Conservation (phyloP, 1,140 invertebrate species). For the Drosophila navojoa region DNA sequence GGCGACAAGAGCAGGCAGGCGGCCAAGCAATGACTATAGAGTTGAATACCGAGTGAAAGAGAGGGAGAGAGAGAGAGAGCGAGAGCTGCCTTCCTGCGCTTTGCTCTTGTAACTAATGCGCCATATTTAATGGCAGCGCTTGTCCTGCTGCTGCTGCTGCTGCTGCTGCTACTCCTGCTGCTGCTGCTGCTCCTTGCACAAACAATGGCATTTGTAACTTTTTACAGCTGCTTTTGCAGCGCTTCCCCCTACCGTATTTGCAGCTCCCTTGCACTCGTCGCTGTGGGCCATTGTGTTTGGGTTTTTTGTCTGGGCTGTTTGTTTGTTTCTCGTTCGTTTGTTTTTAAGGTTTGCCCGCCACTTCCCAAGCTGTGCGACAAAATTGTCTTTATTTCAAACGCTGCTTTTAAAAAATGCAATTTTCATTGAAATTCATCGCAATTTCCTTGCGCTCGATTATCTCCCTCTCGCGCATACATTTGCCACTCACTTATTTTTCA, state of each 20-base stretch:
- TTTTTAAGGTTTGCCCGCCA: slow-evolving; percentile 23
- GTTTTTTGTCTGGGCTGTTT: slow-evolving; percentile 48
- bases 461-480: neutral
- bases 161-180: neutral
- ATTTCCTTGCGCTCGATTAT: slow-evolving; percentile 25
- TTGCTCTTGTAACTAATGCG: slow-evolving; percentile 76
- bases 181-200: slow-evolving; percentile 40
- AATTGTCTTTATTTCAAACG: slow-evolving; percentile 73
- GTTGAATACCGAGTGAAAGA: slow-evolving; percentile 17
- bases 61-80: slow-evolving; percentile 18
- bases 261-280: neutral
- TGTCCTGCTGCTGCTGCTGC: slow-evolving; percentile 3
- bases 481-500: slow-evolving; percentile 32
- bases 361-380: slow-evolving; percentile 16
- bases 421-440: slow-evolving; percentile 77
- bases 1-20: slow-evolving; percentile 63
- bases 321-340: slow-evolving; percentile 28
- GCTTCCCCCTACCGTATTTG: too few relatives aligned
- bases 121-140: slow-evolving; percentile 65
- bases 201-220: slow-evolving; percentile 72
- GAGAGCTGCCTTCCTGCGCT: slow-evolving; percentile 37
- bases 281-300: slow-evolving; percentile 44
- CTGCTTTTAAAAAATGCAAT: slow-evolving; percentile 75
- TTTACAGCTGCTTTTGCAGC: slow-evolving; percentile 59
- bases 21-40: neutral